These are phyloP conservation scores for Mesoclemmys tuberculata DNA, from an alignment of 2,113 vertebrate species.

Conservation along the genomic window DNA sequence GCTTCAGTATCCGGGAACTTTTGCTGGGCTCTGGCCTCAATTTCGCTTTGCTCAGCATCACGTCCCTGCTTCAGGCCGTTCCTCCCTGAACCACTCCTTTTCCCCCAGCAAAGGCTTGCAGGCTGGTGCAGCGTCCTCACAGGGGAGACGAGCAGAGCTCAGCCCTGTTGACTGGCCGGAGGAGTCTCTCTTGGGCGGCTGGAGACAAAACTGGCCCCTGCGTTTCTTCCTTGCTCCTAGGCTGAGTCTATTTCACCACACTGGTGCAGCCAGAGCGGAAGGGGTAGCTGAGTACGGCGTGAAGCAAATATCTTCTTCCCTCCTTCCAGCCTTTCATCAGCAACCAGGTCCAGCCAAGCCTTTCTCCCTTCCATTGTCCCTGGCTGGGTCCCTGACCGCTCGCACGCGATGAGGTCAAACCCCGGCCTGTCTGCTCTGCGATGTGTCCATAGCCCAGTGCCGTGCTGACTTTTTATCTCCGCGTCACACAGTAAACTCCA, in stretches of 20 bases:
- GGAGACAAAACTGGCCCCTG: neutral
- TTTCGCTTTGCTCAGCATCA: neutral
- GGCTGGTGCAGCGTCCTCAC: neutral
- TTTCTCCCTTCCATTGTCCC: neutral
- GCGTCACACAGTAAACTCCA: neutral
- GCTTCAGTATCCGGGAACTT: neutral
- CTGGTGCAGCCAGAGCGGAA: neutral
- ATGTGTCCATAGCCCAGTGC: neutral
- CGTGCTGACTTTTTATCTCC: neutral
- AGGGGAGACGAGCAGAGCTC: neutral
- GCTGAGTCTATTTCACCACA: neutral
- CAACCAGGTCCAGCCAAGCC: neutral
- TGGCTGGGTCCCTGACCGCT: neutral
- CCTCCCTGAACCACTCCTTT: neutral
- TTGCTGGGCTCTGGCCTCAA: neutral
- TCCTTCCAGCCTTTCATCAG: neutral
- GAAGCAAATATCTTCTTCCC: neutral
- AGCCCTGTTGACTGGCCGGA: neutral
- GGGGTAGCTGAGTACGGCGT: neutral
- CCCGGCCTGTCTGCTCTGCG: neutral
- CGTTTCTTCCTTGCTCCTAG: neutral
- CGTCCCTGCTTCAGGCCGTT: neutral
- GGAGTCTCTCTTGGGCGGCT: neutral
- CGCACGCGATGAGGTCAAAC: neutral
- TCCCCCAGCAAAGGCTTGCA: neutral